Evolutionary conservation across 2,888 invertebrate species (phyloP).

Genomic region (Gnatocerus cornutus): DNA sequence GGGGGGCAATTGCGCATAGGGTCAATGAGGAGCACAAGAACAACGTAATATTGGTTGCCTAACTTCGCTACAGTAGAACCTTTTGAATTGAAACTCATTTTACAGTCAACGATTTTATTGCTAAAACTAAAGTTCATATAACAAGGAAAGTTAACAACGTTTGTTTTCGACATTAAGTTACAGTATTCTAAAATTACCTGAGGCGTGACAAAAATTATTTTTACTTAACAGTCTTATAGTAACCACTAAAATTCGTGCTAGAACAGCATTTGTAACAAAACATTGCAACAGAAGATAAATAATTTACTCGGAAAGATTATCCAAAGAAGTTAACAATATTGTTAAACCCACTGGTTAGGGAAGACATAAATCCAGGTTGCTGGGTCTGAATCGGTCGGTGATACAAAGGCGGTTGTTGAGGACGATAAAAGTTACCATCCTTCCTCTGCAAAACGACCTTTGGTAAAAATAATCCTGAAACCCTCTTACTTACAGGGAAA

Average conservation of each 20-base stretch:
- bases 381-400: slow-evolving; percentile 70
- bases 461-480: slow-evolving; percentile 1
- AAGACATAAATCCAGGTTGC: slow-evolving; percentile 80
- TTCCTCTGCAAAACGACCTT: slow-evolving; percentile 74
- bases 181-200: slow-evolving; percentile 11
- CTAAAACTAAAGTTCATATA: slow-evolving; percentile 5
- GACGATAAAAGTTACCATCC: slow-evolving; percentile 81
- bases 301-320: slow-evolving; percentile 34
- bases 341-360: slow-evolving; percentile 85
- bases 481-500: not conserved
- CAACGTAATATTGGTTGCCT: no score
- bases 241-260: not conserved
- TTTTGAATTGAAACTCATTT: no score
- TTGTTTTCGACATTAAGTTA: not conserved
- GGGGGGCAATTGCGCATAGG: no score
- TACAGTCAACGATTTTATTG: not conserved
- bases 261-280: not conserved
- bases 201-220: not conserved
- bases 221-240: slow-evolving; percentile 7
- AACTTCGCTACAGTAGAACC: no score
- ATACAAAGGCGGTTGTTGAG: slow-evolving; percentile 70
- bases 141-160: slow-evolving; percentile 18
- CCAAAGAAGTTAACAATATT: slow-evolving; percentile 84
- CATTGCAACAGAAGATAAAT: no score
- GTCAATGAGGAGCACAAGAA: no score